Conservation (phyloP, 2,888 invertebrate species). For the Sphaeridia pumilis region DNA sequence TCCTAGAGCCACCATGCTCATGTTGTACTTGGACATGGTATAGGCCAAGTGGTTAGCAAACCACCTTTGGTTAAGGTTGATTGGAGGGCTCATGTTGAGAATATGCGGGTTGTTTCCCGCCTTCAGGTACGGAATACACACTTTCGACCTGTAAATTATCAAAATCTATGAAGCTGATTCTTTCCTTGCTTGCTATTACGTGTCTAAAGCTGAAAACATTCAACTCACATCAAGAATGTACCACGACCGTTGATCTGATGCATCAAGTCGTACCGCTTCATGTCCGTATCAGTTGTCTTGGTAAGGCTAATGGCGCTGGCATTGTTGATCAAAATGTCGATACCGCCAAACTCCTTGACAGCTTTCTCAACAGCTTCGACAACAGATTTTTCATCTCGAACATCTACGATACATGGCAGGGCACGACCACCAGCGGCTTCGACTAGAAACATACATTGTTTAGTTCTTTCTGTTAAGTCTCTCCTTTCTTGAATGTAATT, state of each 20-base stretch:
- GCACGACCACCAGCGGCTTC: conserved; percentile 76
- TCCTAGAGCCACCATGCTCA: conserved; percentile 96
- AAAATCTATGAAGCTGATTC: conserved; percentile 10
- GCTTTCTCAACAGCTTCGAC: conserved; percentile 59
- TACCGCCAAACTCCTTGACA: conserved; percentile 79
- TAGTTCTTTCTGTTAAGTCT: neutral
- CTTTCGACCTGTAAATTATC: conserved; percentile 60
- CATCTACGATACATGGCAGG: conserved; percentile 76
- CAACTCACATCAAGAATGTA: conserved; percentile 76
- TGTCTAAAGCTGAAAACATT: neutral
- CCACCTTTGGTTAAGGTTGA: conserved; percentile 81
- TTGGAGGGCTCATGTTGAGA: conserved; percentile 85
- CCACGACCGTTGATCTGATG: conserved; percentile 86
- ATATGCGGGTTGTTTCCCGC: conserved; percentile 86
- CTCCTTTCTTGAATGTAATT: neutral
- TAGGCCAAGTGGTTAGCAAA: conserved; percentile 76
- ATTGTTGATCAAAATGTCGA: conserved; percentile 90
- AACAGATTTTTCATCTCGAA: conserved; percentile 67
- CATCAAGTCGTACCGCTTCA: conserved; percentile 97
- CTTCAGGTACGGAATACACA: conserved; percentile 73
- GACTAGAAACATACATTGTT: conserved; percentile 42
- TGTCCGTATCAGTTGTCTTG: conserved; percentile 68
- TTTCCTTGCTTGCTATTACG: neutral
- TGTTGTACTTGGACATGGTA: conserved; percentile 97
- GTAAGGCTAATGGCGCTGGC: conserved; percentile 87